Evolutionary conservation across 2,797 vertebrate species (phyloP).

Genomic region (Pipistrellus nathusii): DNA sequence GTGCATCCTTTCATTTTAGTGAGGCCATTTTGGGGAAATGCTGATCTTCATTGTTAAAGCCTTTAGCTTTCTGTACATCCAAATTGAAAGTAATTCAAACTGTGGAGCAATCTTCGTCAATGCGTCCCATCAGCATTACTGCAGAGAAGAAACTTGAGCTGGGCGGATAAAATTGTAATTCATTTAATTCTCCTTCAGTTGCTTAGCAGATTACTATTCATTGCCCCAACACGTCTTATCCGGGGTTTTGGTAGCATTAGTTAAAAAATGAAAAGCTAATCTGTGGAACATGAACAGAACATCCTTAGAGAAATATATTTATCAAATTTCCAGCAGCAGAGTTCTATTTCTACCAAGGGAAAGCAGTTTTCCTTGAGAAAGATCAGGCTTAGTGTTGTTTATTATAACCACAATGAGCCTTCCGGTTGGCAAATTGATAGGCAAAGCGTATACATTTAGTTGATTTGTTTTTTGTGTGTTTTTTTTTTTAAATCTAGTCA

Average conservation of each 20-base stretch:
- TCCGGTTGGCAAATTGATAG: not conserved
- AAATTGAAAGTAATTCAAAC: not conserved
- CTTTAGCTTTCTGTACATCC: slow-evolving; percentile 29
- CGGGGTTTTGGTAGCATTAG: not conserved
- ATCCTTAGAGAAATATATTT: not conserved
- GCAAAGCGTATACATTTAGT: not conserved
- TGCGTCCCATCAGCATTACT: not conserved
- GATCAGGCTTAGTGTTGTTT: not conserved
- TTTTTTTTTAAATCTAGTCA: not conserved
- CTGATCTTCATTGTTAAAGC: not conserved
- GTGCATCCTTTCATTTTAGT: not conserved
- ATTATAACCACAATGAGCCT: not conserved
- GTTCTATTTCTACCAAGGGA: not conserved
- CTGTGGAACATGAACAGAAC: not conserved
- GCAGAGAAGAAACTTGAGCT: not conserved
- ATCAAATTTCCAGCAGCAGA: not conserved
- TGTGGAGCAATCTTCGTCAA: not conserved
- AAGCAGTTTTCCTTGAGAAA: not conserved
- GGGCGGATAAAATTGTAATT: not conserved
- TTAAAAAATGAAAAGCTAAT: not conserved
- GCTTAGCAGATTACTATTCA: not conserved
- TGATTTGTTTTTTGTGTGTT: no score
- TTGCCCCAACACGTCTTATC: not conserved
- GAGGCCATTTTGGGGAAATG: not conserved
- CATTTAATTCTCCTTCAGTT: not conserved